Evolutionary conservation across 2,113 vertebrate genomes (phyloP), one percentile per base, ranked within the genome.

Genomic region (Cyanoramphus novaezelandiae): DNA sequence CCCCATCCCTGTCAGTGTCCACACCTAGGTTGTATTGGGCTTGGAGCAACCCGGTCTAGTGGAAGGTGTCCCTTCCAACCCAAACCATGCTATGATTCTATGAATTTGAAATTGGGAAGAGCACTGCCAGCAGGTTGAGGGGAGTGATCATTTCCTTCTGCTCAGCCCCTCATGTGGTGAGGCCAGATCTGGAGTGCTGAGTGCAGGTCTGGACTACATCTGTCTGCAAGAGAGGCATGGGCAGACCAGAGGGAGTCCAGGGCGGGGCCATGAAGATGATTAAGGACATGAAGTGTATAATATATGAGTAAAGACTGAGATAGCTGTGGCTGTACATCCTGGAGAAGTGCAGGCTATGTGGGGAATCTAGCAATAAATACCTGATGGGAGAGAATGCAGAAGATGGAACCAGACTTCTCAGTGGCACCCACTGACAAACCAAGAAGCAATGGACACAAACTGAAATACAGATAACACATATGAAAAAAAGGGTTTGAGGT

Each of bases 401-500:
- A 75, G 12, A 64, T 11, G 5, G 8, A 70, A 19, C 19, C 31
- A 33, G 37, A 11, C 10, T 63, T 67, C 19, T 59, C 41, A 31
- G 28, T 52, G n/a, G 6, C 86, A 31, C 9, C 6, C 4, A 3
- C 41, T 67, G 41, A 24, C 14, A 57, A 35, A 43, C 18, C 28
- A 47, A 44, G 19, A 63, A 9, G 13, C 41, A 72, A 10, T 18
- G 9, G 18, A 11, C 35, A 7, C 23, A 69, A 65, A 28, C 6
- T 25, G 13, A 69, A 88, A 64, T 50, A 39, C 6, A 43, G 20
- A 14, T 52, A 72, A 68, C 72, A 33, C 2, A 7, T 46, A 9
- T 33, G 18, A 4, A n/a, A 17, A 1, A 55, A 28, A 27, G 6
- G 7, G 55, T 15, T 39, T 39, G 39, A 0, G 0, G 3, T 55